Evolutionary conservation across 2,888 invertebrate genomes (phyloP), one percentile per base, ranked within the genome.

Genomic region (Drosophila anomelani): DNA sequence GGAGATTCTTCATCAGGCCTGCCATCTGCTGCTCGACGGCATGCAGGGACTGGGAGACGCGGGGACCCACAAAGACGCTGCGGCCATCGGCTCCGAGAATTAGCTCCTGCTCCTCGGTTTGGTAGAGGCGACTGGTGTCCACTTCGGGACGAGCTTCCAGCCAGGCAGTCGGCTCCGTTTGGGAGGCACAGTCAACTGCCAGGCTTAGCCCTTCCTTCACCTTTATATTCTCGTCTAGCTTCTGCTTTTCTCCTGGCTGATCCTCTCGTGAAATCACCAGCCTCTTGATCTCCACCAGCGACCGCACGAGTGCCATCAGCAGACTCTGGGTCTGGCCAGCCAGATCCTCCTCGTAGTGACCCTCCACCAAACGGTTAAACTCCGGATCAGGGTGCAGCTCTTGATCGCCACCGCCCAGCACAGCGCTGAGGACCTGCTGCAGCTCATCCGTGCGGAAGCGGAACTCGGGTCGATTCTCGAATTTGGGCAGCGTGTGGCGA

Each of bases 401-500:
- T n/a, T 46, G 6, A 2, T 29, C 69, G 5, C 79, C 13, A 3
- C 29, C 69, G 17, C 83, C 80, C 10, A 85, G 29, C 5, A 85
- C 54, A 4, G 71, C 69, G 3, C n/a, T 61, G 3, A 92, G 75
- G 9, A 92, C 88, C 63, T 89, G 82, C 61, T 78, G 71, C n/a
- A 92, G 76, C 75, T 92, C 92, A 4, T 64, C 67, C 46, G 71
- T 43, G 15, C 51, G 88, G 53, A 93, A 93, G n/a, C 91, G 91
- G 76, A 91, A 93, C 38, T 80, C 73, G 0, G 68, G 53, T 2
- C 75, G 75, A n/a, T 63, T 58, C 59, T 91, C 90, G 66, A 92
- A 92, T 64, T 91, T 87, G 1, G 92, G 92, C 61, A 92, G 41
- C 8, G 85, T 80, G n/a, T 91, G 89, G 4, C 90, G 90, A 62